These are phyloP conservation scores for Spisula solida DNA, from an alignment of 2,888 invertebrate genomes.

Conservation along the genomic window DNA sequence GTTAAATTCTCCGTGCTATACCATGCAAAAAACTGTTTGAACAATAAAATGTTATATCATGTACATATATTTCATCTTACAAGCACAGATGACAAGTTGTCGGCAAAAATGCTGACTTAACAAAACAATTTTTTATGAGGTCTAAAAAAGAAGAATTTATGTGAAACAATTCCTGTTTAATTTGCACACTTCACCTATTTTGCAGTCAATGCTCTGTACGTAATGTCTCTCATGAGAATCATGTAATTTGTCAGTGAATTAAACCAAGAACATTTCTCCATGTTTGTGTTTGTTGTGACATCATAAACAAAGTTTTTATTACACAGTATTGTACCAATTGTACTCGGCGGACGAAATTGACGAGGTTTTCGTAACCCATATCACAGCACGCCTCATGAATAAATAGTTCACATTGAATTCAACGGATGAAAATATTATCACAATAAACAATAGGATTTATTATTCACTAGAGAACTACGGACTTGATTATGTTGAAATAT, in stretches of 20 bases:
- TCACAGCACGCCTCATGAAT: background rate
- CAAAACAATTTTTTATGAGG: no score
- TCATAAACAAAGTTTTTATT: background rate
- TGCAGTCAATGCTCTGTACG: background rate
- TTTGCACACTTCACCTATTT: background rate
- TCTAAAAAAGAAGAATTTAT: background rate
- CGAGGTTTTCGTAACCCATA: background rate
- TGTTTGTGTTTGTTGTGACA: background rate
- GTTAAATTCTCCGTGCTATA: no score
- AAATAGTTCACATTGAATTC: background rate
- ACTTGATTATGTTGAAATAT: background rate
- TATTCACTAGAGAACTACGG: background rate
- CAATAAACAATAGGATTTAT: background rate
- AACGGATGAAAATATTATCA: background rate
- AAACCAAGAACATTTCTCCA: background rate
- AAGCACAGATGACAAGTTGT: no score
- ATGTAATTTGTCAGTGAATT: background rate
- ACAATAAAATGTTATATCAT: no score
- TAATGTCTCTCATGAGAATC: background rate
- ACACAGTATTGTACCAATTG: background rate
- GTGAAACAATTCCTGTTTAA: background rate
- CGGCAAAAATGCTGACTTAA: no score
- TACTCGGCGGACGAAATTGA: background rate
- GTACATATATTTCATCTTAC: no score
- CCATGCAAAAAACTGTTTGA: no score